phyloP scores from a whole-genome alignment of 1,140 invertebrate genomes.

The Aporrectodea caliginosa region DNA sequence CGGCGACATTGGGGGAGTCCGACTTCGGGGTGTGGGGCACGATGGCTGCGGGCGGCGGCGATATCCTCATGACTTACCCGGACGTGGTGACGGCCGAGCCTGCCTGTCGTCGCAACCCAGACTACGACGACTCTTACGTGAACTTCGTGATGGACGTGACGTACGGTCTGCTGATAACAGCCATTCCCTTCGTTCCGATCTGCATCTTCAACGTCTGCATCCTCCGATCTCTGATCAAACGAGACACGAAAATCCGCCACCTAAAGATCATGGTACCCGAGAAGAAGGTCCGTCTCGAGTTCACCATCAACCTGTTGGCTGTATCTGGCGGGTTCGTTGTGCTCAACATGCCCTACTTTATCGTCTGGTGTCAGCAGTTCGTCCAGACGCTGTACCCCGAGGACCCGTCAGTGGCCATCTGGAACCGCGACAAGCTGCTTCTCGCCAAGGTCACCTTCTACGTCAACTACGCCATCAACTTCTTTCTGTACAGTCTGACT shows the following conservation, averaged over 20 bases:
- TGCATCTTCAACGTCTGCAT: constrained; percentile 23
- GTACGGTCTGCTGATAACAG: constrained; percentile 21
- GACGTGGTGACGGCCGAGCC: neutral
- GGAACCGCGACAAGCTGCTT: constrained; percentile 32
- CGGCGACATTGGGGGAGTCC: too few relatives aligned
- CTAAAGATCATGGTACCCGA: constrained; percentile 32
- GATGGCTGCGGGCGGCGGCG: too few relatives aligned
- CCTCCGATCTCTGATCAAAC: neutral
- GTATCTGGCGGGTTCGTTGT: constrained; percentile 39
- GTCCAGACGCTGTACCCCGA: constrained; percentile 20
- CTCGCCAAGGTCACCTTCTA: constrained; percentile 43
- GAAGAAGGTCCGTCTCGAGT: constrained; percentile 27
- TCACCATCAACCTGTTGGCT: constrained; percentile 41
- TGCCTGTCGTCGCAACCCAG: constrained; percentile 1
- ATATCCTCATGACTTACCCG: neutral
- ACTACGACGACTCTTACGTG: constrained; percentile 11
- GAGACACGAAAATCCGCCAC: constrained; percentile 1
- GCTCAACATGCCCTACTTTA: constrained; percentile 41
- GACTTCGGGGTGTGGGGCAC: too few relatives aligned
- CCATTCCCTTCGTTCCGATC: constrained; percentile 19
- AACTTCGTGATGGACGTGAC: constrained; percentile 18
- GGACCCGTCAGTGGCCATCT: neutral
- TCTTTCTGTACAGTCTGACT: constrained; percentile 46
- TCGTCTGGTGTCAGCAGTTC: constrained; percentile 42
- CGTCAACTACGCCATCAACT: constrained; percentile 46